Evolutionary conservation across 2,113 vertebrate genomes (phyloP), one percentile per base, ranked within the genome.

Genomic region (Oryzias melastigma): DNA sequence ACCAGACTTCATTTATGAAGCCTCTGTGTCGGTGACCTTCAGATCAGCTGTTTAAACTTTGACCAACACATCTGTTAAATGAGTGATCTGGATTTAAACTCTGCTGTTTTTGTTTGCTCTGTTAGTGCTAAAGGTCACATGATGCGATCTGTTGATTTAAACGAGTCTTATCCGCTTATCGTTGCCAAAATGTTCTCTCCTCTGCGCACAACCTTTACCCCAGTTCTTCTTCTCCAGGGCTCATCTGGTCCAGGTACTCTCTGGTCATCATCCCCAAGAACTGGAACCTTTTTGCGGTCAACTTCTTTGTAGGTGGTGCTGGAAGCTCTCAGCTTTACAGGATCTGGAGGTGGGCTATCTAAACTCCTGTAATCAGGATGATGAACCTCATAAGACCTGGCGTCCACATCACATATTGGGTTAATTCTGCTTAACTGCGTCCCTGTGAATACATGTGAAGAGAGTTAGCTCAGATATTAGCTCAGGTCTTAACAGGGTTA

Each of bases 201-300:
- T 10, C 29, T 69, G 45, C 59, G 57, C 51, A 6, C 67, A 52
- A 78, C 67, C 59, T 64, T 63, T 50, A 17, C 52, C 5, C 0
- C 50, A 42, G 19, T 19, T 50, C 35, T 55, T 63, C 14, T 75
- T 48, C 57, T 14, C 43, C 89, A 99, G 97, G 97, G 12, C 91
- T 98, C 29, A 92, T 99, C 88, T 99, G 97, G 97, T 99, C 97
- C 78, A 93, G 97, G 74, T 99, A 99, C 80, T 99, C 97, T 5
- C 90, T 99, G 85, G 97, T 99, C 73, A 99, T 99, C 71, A 96
- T 96, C 84, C 97, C 97, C 0, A 98, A 97, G 90, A 99, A 98
- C 89, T 99, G 96, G 96, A 95, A 94, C 82, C 92, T 99, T 17
- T 99, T 99, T 80, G 93, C 93, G 17, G 97, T 99, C 72, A 99